Evolutionary conservation across 2,888 invertebrate genomes (phyloP), one percentile per base, ranked within the genome.

Genomic region (Drosophila ustulata): DNA sequence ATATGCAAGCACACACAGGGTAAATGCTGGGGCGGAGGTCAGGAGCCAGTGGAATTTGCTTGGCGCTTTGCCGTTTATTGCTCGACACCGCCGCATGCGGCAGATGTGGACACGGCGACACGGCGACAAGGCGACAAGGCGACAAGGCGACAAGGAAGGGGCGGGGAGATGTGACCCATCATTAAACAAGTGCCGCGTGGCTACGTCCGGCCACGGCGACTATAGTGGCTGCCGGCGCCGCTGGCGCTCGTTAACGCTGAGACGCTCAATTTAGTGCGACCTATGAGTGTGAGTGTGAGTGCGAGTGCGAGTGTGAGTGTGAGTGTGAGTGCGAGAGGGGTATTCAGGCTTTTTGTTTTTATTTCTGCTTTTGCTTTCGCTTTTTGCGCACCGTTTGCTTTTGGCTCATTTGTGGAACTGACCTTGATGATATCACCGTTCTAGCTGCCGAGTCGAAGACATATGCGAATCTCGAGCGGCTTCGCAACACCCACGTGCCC

Each of bases 391-490:
- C 66, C 58, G 71, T 57, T 71, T 69, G 82, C 78, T 75, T 68
- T 71, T 67, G 76, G 71, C 67, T 70, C 75, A 65, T 72, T 71
- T 83, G 71, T 68, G 63, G 68, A 69, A 47, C 71, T 82, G 83
- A 82, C 83, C 84, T 85, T 85, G 84, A 85, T 85, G 84, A 85
- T 85, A 85, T 85, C 84, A 85, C 84, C 85, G 52, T 55, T 56
- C 46, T 61, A 59, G 53, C 70, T 49, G 71, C 69, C 66, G 62
- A 66, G 56, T 49, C 62, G 55, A 76, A 76, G 76, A 71, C 76
- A 79, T 77, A 71, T 80, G 83, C 71, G 73, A 85, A 82, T 85
- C 68, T 82, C 58, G 51, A 71, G 50, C 66, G 32, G 25, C 32
- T 49, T 51, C 43, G 49, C 25, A 55, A 26, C 68, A 56, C 66